These are phyloP conservation scores for Pocillopora verrucosa DNA, from an alignment of 64 coral and sea anemone species.

Conservation along the genomic window DNA sequence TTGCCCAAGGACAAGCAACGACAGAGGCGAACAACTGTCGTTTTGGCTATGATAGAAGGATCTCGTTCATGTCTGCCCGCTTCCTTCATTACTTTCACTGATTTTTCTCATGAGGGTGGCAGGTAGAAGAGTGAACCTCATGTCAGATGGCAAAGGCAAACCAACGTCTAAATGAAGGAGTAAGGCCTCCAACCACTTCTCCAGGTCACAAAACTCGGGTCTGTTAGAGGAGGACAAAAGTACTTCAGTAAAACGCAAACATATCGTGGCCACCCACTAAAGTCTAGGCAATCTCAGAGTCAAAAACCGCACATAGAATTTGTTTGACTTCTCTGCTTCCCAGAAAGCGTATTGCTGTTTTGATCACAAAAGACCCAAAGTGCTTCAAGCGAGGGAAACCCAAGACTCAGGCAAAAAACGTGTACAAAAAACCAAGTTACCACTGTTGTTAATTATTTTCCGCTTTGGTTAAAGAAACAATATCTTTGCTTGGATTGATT, in stretches of 20 bases:
- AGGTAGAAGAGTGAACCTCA: slow-evolving; percentile 74
- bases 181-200: slow-evolving; percentile 84
- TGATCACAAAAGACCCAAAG: too few species aligned
- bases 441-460: too few species aligned
- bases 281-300: neutral
- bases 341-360: too few species aligned
- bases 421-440: too few species aligned
- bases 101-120: slow-evolving; percentile 47
- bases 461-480: too few species aligned
- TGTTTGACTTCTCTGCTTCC: too few species aligned
- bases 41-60: neutral
- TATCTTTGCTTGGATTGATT: too few species aligned
- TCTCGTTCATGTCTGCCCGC: neutral
- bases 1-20: too few species aligned
- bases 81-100: slow-evolving; percentile 44
- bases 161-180: slow-evolving; percentile 87
- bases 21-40: too few species aligned
- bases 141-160: slow-evolving; percentile 76
- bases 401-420: too few species aligned
- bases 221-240: slow-evolving; percentile 27
- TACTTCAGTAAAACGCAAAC: neutral
- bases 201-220: slow-evolving; percentile 72
- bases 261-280: neutral
- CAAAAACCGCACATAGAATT: too few species aligned
- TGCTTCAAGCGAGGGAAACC: too few species aligned